phyloP scores from a whole-genome alignment of 2,888 invertebrate species.

The Cosmorhoe ocellata region DNA sequence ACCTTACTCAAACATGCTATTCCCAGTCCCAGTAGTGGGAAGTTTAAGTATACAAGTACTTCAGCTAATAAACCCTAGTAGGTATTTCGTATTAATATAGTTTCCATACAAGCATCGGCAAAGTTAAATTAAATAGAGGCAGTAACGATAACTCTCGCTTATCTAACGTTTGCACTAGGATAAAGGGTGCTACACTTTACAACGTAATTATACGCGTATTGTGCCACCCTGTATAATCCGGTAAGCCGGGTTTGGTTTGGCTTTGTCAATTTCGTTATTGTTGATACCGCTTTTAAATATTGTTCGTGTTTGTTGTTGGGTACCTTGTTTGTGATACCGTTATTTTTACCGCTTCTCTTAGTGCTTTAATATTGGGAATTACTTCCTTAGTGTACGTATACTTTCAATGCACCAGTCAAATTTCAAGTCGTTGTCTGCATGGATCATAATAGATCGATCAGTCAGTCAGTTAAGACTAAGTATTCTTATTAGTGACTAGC shows the following conservation, averaged over 20 bases:
- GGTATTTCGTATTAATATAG: too few species aligned
- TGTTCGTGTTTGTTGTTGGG: constrained; percentile 1
- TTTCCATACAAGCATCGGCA: constrained; percentile 27
- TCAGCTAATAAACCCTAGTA: too few species aligned
- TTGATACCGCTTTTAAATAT: constrained; percentile 28
- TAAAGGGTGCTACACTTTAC: constrained; percentile 35
- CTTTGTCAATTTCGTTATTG: constrained; percentile 26
- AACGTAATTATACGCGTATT: constrained; percentile 33
- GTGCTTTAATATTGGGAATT: too few species aligned
- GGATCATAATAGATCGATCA: too few species aligned
- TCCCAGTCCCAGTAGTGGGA: too few species aligned
- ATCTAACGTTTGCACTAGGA: constrained; percentile 39
- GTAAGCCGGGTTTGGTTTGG: constrained; percentile 24
- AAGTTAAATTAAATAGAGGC: constrained; percentile 36
- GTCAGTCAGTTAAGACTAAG: too few species aligned
- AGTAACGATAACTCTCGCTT: constrained; percentile 35
- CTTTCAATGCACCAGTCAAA: too few species aligned
- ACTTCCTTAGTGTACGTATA: too few species aligned
- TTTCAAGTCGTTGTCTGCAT: too few species aligned
- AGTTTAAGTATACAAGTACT: too few species aligned
- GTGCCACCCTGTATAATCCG: constrained; percentile 30
- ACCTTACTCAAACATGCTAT: too few species aligned
- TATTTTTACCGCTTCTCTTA: not conserved
- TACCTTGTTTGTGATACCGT: not conserved
- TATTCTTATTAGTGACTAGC: too few species aligned